Percentiles rank a stretch among this genome's conserved stretches.
phyloP scores from a whole-genome alignment of 2,113 vertebrate genomes.

The Atrichornis clamosus region DNA sequence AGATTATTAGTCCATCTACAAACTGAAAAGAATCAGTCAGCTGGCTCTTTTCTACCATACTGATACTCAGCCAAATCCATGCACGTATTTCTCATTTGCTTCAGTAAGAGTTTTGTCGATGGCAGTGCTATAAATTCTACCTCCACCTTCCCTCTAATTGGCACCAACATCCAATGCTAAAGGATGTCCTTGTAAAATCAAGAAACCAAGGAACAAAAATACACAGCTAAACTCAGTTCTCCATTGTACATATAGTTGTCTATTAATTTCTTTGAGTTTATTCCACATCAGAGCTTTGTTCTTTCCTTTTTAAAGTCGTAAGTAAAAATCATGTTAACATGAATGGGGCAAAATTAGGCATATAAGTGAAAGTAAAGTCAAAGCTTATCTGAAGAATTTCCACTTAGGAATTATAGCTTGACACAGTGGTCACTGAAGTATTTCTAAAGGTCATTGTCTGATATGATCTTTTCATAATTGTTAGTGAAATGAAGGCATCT shows the following conservation, averaged over 20 bases:
- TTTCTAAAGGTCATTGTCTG: conserved; percentile 43
- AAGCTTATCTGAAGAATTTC: conserved; percentile 20
- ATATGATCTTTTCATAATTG: conserved; percentile 56
- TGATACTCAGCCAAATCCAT: conserved; percentile 14
- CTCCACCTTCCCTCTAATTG: conserved; percentile 45
- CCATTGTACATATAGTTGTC: neutral
- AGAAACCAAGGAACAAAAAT: neutral
- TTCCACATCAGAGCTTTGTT: neutral
- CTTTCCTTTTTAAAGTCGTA: neutral
- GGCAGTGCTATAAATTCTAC: conserved; percentile 29
- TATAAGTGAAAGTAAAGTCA: neutral
- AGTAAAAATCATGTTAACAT: neutral
- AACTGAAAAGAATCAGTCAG: conserved; percentile 22
- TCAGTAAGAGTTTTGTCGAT: conserved; percentile 23
- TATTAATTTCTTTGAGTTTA: neutral
- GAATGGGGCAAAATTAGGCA: neutral
- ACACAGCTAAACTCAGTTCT: neutral
- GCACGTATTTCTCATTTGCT: conserved; percentile 23
- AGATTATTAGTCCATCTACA: neutral
- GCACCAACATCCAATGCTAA: conserved; percentile 37
- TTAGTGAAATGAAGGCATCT: conserved; percentile 44
- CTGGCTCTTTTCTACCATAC: conserved; percentile 15
- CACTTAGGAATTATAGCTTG: neutral
- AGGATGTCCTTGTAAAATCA: conserved; percentile 54
- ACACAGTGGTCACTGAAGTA: conserved; percentile 22